Evolutionary conservation across 1,140 invertebrate species (phyloP).

Genomic region (Oreohelix idahoensis): DNA sequence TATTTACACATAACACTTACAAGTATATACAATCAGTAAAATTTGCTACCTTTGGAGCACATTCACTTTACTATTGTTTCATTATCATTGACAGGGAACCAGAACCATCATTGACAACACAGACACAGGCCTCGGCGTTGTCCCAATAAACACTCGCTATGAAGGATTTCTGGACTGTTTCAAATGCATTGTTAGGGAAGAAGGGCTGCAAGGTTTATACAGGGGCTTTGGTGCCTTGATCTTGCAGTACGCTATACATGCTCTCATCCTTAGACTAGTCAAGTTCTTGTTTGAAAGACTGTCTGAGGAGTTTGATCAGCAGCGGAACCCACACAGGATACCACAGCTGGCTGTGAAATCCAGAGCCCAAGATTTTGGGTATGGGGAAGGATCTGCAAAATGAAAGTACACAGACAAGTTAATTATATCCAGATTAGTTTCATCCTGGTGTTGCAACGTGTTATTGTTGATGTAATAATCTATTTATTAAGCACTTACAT

Average conservation of each 20-base stretch:
- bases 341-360: background rate
- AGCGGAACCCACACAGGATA: background rate
- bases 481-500: too few relatives aligned
- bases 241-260: constrained; percentile 88
- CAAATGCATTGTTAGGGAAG: constrained; percentile 84
- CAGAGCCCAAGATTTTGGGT: background rate
- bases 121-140: constrained; percentile 85
- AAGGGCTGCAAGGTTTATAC: constrained; percentile 89
- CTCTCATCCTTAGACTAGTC: constrained; percentile 62
- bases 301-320: constrained; percentile 44
- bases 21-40: too few relatives aligned
- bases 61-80: background rate
- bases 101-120: constrained; percentile 97
- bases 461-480: too few relatives aligned
- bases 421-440: too few relatives aligned
- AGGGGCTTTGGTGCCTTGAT: constrained; percentile 95
- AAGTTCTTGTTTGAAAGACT: constrained; percentile 67
- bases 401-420: too few relatives aligned
- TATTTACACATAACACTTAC: too few relatives aligned
- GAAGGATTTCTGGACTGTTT: constrained; percentile 90
- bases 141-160: constrained; percentile 86
- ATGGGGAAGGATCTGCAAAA: background rate
- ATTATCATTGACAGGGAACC: constrained; percentile 79
- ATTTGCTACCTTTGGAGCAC: too few relatives aligned
- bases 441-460: too few relatives aligned